phyloP scores from a whole-genome alignment of 2,113 vertebrate genomes.

The Haliaeetus leucogaster region DNA sequence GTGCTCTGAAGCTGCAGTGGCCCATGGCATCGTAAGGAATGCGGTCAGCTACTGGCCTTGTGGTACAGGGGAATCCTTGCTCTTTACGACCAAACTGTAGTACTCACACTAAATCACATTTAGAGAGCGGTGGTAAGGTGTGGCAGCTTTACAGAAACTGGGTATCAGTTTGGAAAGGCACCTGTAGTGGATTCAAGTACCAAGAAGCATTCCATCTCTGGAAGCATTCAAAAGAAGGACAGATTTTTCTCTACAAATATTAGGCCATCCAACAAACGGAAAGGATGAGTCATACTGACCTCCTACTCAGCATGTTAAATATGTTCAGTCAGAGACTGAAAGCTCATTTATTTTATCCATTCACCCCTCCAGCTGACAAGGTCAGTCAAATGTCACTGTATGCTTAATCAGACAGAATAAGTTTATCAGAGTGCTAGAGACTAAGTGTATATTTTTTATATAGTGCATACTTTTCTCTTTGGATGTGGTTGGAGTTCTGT shows the following conservation, averaged over 20 bases:
- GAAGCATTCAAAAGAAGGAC: neutral
- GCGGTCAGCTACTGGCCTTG: neutral
- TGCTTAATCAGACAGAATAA: constrained; percentile 13
- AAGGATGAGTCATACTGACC: constrained; percentile 47
- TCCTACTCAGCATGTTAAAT: constrained; percentile 34
- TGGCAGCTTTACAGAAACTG: neutral
- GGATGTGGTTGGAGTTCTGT: neutral
- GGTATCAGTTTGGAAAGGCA: neutral
- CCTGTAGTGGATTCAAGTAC: neutral
- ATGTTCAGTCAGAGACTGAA: constrained; percentile 16
- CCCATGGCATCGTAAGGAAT: accelerated
- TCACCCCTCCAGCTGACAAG: constrained; percentile 26
- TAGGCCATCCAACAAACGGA: neutral
- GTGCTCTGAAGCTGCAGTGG: neutral
- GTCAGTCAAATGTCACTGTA: constrained; percentile 44
- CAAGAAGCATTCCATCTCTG: neutral
- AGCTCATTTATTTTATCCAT: constrained; percentile 31
- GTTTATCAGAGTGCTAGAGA: neutral
- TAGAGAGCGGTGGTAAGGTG: neutral
- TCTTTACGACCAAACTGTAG: neutral
- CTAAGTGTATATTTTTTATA: neutral
- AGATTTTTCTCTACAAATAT: neutral
- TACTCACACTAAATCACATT: neutral
- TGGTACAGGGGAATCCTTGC: neutral
- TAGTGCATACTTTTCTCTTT: neutral